These are phyloP conservation scores for Parascotia fuliginaria DNA, from an alignment of 2,888 invertebrate genomes.

Conservation along the genomic window DNA sequence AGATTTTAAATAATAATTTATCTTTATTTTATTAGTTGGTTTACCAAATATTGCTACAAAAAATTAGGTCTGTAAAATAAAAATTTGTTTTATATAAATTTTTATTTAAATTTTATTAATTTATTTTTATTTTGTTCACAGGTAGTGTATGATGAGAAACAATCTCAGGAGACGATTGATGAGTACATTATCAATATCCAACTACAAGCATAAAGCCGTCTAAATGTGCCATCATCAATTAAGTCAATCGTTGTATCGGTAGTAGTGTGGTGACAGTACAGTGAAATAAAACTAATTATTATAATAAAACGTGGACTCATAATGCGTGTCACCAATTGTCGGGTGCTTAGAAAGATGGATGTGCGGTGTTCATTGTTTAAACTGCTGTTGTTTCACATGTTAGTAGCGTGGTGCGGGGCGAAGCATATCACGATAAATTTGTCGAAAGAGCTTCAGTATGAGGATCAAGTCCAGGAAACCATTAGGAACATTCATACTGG, in stretches of 20 bases:
- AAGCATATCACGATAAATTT: slow-evolving; percentile 67
- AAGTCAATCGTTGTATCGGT: slow-evolving; percentile 36
- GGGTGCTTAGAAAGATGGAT: slow-evolving; percentile 74
- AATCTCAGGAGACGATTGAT: slow-evolving; percentile 64
- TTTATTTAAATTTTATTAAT: slow-evolving; percentile 30
- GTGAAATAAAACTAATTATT: slow-evolving; percentile 41
- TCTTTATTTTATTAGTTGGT: neutral
- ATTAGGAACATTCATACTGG: slow-evolving; percentile 77
- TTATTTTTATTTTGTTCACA: slow-evolving; percentile 61
- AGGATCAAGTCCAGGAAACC: slow-evolving; percentile 67
- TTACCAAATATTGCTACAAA: neutral
- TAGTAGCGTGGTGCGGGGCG: slow-evolving; percentile 74
- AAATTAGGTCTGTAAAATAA: slow-evolving; percentile 10
- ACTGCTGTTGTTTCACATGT: slow-evolving; percentile 75
- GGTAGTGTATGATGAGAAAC: slow-evolving; percentile 78
- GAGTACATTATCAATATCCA: slow-evolving; percentile 70
- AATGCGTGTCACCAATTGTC: slow-evolving; percentile 66
- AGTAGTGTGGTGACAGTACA: slow-evolving; percentile 38
- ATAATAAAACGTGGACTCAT: slow-evolving; percentile 49
- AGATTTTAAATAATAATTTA: neutral
- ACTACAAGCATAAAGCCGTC: slow-evolving; percentile 76
- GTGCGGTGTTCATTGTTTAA: slow-evolving; percentile 76
- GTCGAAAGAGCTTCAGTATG: slow-evolving; percentile 49
- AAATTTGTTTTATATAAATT: no score
- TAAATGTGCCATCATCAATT: slow-evolving; percentile 46